Evolutionary conservation across 2,113 vertebrate species (phyloP).

Genomic region (Ellobius talpinus): DNA sequence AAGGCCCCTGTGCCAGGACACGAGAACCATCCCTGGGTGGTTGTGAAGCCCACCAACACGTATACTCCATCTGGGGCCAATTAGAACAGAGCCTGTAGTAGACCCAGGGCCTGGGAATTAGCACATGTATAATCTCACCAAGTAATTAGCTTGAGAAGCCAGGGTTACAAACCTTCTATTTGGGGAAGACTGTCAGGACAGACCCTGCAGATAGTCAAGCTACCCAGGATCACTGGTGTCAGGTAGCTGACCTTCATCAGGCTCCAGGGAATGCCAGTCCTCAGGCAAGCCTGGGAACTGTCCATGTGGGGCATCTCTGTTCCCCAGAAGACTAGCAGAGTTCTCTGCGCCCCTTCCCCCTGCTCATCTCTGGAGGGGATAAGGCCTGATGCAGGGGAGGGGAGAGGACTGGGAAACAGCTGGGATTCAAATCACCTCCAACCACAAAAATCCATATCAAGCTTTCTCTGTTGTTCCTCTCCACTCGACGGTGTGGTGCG

Average conservation of each 20-base stretch:
- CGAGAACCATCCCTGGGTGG: background rate
- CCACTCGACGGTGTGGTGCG: background rate
- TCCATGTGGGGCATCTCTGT: background rate
- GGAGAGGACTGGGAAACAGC: background rate
- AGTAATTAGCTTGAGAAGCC: conserved; percentile 32
- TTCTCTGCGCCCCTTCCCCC: background rate
- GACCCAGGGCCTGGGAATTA: background rate
- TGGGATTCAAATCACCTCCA: conserved; percentile 52
- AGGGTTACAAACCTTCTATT: background rate
- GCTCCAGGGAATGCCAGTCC: background rate
- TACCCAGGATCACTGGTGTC: background rate
- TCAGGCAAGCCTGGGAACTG: background rate
- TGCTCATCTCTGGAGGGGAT: conserved; percentile 19
- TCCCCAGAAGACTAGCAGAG: background rate
- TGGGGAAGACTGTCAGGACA: conserved; percentile 24
- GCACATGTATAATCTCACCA: background rate
- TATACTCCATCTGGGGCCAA: background rate
- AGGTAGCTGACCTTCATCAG: background rate
- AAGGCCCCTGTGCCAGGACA: no score
- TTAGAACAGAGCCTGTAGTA: conserved; percentile 7
- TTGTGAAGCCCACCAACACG: background rate
- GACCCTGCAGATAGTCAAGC: background rate
- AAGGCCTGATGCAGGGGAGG: background rate
- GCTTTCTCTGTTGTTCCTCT: background rate
- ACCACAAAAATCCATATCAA: conserved; percentile 63